phyloP scores from a whole-genome alignment of 2,797 vertebrate species.

The Acanthurus lineatus region DNA sequence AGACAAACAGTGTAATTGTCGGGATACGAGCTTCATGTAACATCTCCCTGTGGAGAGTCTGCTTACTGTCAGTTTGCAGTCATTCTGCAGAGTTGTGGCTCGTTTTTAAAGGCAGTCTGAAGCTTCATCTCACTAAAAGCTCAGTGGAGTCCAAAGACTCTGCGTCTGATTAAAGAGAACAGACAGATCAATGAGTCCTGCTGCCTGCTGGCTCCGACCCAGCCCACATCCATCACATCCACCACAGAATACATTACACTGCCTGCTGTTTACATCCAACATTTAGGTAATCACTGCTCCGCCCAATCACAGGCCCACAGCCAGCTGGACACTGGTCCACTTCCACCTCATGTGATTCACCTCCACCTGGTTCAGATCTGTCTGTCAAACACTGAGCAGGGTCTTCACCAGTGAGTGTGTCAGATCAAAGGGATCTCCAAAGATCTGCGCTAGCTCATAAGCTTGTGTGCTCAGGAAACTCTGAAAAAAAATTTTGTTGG shows the following conservation, averaged over 20 bases:
- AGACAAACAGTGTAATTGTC: background rate
- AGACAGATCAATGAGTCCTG: slow-evolving; percentile 50
- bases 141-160: slow-evolving; percentile 23
- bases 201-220: slow-evolving; percentile 23
- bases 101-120: slow-evolving; percentile 18
- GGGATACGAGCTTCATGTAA: background rate
- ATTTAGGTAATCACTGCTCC: slow-evolving; percentile 58
- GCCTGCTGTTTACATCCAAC: slow-evolving; percentile 58
- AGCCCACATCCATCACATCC: slow-evolving; percentile 47
- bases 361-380: background rate
- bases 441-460: background rate
- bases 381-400: background rate
- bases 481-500: too few relatives aligned
- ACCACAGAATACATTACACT: slow-evolving; percentile 26
- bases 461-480: too few relatives aligned
- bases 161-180: slow-evolving; percentile 42
- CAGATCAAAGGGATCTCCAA: background rate
- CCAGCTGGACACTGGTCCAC: slow-evolving; percentile 16
- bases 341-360: background rate
- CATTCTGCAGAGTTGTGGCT: background rate
- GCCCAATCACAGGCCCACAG: slow-evolving; percentile 12
- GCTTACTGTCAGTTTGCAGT: background rate
- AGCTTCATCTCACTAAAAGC: slow-evolving; percentile 65
- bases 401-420: background rate
- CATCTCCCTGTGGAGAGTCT: background rate